Percentiles rank a stretch among this genome's conserved stretches.
Evolutionary conservation across 2,797 vertebrate species (phyloP).

Genomic region (Liasis olivaceus): DNA sequence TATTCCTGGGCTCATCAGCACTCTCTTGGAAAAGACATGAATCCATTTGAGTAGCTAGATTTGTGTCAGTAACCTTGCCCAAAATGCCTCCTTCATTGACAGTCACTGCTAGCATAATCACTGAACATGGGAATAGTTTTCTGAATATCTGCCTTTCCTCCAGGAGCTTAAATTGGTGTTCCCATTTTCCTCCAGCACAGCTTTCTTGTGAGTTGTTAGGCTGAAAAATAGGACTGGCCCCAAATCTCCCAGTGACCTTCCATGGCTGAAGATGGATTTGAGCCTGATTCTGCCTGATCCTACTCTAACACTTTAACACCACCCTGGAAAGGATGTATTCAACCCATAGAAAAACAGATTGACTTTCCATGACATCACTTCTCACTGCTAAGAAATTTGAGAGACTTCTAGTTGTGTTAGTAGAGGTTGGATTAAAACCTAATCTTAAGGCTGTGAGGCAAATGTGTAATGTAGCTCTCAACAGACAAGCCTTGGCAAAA

Average conservation of each 20-base stretch:
- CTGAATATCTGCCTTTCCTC: not conserved
- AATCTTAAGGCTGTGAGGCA: conserved; percentile 64
- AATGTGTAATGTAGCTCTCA: conserved; percentile 64
- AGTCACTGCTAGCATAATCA: conserved; percentile 56
- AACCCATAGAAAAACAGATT: conserved; percentile 40
- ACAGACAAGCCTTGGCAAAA: conserved; percentile 68
- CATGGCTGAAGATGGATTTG: not conserved
- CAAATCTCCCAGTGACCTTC: not conserved
- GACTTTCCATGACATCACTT: conserved; percentile 55
- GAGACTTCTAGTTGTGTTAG: conserved; percentile 65
- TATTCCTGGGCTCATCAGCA: conserved; percentile 66
- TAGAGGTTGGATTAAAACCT: conserved; percentile 65
- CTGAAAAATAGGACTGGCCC: not conserved
- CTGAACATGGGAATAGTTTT: conserved; percentile 22
- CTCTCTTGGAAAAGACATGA: conserved; percentile 57
- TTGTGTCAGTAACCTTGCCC: conserved; percentile 61
- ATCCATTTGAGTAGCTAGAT: conserved; percentile 62
- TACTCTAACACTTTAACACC: not conserved
- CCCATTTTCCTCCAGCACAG: not conserved
- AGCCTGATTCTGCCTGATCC: conserved; percentile 53
- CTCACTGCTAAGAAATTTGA: conserved; percentile 62
- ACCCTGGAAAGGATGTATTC: conserved; percentile 56
- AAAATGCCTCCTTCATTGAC: conserved; percentile 61
- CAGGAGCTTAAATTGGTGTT: not conserved
- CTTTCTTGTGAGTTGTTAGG: not conserved